Evolutionary conservation across 2,797 vertebrate genomes (phyloP).

Genomic region (Chloroceryle inda): DNA sequence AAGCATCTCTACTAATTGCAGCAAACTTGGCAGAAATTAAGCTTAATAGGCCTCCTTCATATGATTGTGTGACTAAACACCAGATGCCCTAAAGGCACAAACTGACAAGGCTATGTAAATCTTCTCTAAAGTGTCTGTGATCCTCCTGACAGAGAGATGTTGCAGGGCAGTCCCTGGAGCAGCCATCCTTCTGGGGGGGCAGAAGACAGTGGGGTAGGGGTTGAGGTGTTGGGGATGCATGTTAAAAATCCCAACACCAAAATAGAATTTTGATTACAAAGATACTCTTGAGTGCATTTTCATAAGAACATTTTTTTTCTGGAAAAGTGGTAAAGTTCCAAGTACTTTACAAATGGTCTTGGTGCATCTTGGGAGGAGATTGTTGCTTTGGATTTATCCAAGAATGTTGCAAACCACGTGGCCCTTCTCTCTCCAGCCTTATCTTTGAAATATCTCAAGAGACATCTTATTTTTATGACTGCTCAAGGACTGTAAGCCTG

Average conservation of each 20-base stretch:
- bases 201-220: background rate
- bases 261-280: background rate
- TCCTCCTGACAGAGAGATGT: background rate
- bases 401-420: conserved; percentile 48
- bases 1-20: conserved; percentile 17
- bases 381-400: conserved; percentile 28
- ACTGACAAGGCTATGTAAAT: conserved; percentile 51
- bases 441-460: conserved; percentile 59
- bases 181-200: background rate
- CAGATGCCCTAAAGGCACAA: conserved; percentile 58
- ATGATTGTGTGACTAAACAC: conserved; percentile 44
- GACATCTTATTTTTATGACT: conserved; percentile 62
- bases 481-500: conserved; percentile 7
- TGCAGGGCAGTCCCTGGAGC: background rate
- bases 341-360: background rate
- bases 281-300: background rate
- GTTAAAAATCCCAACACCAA: background rate
- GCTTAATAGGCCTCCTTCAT: conserved; percentile 30
- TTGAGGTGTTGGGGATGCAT: background rate
- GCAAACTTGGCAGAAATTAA: conserved; percentile 55
- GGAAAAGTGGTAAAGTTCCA: background rate
- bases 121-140: conserved; percentile 5
- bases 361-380: background rate
- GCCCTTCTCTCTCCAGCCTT: conserved; percentile 39
- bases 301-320: background rate